Conservation (phyloP, 2,888 invertebrate genomes). For the Apomyelois bistriatella region DNA sequence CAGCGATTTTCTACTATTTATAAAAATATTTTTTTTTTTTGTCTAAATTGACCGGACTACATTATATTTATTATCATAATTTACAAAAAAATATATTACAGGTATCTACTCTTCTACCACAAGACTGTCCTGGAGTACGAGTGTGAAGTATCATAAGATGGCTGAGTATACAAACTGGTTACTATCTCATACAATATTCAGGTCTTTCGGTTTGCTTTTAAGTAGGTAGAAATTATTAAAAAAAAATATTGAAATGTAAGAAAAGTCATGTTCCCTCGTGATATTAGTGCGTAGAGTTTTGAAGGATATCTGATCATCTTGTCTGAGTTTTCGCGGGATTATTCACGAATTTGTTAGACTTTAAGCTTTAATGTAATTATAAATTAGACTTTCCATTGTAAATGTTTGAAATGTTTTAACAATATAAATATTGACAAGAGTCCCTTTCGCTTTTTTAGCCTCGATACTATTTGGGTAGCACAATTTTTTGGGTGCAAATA, state of each 20-base stretch:
- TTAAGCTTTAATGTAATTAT: conserved; percentile 60
- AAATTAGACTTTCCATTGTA: conserved; percentile 18
- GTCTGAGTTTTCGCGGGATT: conserved; percentile 47
- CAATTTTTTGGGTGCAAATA: background rate
- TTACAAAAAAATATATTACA: conserved; percentile 67
- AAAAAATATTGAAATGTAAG: conserved; percentile 23
- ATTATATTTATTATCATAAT: background rate
- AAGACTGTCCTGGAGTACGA: conserved; percentile 96
- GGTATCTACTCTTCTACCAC: conserved; percentile 97
- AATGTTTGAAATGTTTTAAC: conserved; percentile 10
- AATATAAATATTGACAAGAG: conserved; percentile 6
- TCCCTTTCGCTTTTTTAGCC: background rate
- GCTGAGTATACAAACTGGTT: conserved; percentile 6
- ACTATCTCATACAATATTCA: conserved; percentile 14
- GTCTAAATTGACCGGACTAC: background rate
- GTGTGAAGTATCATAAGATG: conserved; percentile 44
- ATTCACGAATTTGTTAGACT: conserved; percentile 65
- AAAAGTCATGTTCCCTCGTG: conserved; percentile 62
- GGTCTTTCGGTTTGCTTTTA: conserved; percentile 22
- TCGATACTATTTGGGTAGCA: background rate
- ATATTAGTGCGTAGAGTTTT: conserved; percentile 66
- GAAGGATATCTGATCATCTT: conserved; percentile 39
- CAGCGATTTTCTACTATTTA: too few relatives aligned
- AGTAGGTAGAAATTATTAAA: conserved; percentile 19
- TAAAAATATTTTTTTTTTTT: too few relatives aligned